Evolutionary conservation across 2,797 vertebrate species (phyloP).

Genomic region (Sebastes miniatus): DNA sequence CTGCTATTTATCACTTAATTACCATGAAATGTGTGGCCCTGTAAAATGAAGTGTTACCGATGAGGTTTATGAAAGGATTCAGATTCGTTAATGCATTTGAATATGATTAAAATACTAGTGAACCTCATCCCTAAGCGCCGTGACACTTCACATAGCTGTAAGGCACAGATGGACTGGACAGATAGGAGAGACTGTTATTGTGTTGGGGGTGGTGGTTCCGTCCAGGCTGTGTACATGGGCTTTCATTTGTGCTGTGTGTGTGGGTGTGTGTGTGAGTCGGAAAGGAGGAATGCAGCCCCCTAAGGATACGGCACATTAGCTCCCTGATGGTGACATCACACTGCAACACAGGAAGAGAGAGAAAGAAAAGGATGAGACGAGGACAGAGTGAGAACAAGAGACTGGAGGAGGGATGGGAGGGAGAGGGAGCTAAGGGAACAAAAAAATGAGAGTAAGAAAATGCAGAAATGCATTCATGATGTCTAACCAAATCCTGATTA

Average conservation of each 20-base stretch:
- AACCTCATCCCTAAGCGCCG: not conserved
- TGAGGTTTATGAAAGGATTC: not conserved
- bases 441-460: slow-evolving; percentile 1
- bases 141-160: not conserved
- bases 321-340: slow-evolving; percentile 68
- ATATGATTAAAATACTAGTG: not conserved
- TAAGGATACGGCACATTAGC: slow-evolving; percentile 68
- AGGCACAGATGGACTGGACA: not conserved
- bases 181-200: not conserved
- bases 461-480: not conserved
- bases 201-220: slow-evolving; percentile 9
- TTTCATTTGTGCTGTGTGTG: slow-evolving; percentile 40
- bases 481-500: slow-evolving; percentile 24
- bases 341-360: slow-evolving; percentile 54
- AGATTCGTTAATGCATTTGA: not conserved
- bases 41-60: no score
- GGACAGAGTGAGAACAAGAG: slow-evolving; percentile 29
- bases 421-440: not conserved
- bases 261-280: slow-evolving; percentile 23
- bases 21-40: no score
- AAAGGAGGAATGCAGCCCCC: slow-evolving; percentile 53
- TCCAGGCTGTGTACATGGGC: not conserved
- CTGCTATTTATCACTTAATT: fast-evolving
- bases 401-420: slow-evolving; percentile 31
- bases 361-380: slow-evolving; percentile 22